Percentiles rank a stretch among this genome's conserved stretches.
Evolutionary conservation across 1,140 invertebrate genomes (phyloP).

Genomic region (Solen grandis): DNA sequence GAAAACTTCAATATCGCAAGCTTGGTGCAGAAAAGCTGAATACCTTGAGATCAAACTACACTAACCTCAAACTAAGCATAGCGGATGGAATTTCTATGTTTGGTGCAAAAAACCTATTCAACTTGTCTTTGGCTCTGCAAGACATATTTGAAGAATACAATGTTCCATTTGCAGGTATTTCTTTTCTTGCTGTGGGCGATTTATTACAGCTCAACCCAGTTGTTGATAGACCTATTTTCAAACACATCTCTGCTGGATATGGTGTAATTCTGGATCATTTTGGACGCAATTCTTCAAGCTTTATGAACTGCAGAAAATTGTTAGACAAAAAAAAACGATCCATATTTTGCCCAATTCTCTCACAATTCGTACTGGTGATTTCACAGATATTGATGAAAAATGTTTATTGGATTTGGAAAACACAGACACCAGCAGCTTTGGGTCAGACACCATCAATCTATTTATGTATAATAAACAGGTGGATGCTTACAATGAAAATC

Average conservation of each 20-base stretch:
- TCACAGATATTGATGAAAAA: conserved; percentile 43
- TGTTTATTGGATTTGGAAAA: too few species aligned
- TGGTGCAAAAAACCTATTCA: too few species aligned
- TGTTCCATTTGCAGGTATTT: too few species aligned
- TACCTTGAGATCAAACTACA: conserved; percentile 17
- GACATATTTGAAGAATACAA: too few species aligned
- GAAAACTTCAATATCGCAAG: conserved; percentile 16
- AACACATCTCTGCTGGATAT: conserved; percentile 6
- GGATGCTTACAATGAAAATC: too few species aligned
- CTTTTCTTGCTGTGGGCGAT: conserved; percentile 49
- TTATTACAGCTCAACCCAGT: conserved; percentile 48
- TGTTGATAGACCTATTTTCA: conserved; percentile 43
- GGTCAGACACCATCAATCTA: too few species aligned
- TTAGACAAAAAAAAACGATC: conserved; percentile 48
- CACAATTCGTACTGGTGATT: conserved; percentile 36
- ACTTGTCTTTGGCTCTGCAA: too few species aligned
- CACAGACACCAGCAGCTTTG: too few species aligned
- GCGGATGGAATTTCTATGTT: conserved; percentile 22
- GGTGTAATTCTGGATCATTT: conserved; percentile 22
- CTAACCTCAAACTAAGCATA: not conserved
- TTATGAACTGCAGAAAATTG: conserved; percentile 29
- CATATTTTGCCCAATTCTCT: too few species aligned
- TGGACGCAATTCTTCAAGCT: too few species aligned
- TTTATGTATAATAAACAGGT: too few species aligned
- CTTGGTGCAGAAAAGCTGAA: conserved; percentile 33